Evolutionary conservation across 2,113 vertebrate genomes (phyloP).

Genomic region (Haemorhous mexicanus): DNA sequence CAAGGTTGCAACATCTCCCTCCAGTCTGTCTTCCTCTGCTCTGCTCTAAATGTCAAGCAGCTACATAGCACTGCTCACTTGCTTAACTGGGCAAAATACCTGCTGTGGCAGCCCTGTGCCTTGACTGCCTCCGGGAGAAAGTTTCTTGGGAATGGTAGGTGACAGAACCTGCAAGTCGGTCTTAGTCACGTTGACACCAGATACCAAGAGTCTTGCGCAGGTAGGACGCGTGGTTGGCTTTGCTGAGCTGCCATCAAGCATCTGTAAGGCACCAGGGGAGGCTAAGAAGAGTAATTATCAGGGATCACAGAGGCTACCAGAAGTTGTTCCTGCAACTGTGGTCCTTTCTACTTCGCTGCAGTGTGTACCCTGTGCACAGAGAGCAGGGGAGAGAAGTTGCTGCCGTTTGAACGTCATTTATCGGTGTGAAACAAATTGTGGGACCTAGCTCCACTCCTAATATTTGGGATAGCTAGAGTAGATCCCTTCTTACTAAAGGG

Average conservation of each 20-base stretch:
- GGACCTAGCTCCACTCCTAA: not conserved
- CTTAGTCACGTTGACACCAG: not conserved
- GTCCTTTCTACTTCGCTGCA: not conserved
- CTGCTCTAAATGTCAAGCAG: not conserved
- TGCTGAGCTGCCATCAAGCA: not conserved
- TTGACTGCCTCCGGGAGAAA: slow-evolving; percentile 1
- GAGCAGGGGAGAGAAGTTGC: not conserved
- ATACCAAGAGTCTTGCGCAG: not conserved
- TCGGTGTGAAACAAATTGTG: not conserved
- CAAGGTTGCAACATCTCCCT: slow-evolving; percentile 36
- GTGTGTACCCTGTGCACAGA: accelerated
- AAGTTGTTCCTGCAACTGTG: not conserved
- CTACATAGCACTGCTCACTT: not conserved
- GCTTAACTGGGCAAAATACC: not conserved
- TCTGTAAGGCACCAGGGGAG: not conserved
- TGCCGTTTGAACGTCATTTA: not conserved
- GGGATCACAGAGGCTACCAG: not conserved
- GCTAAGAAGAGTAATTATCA: not conserved
- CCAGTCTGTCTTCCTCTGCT: not conserved
- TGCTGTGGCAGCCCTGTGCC: not conserved
- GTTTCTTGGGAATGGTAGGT: not conserved
- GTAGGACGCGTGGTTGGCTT: not conserved
- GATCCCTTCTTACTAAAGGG: not conserved
- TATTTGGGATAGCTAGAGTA: not conserved
- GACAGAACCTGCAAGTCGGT: not conserved